Percentiles rank a stretch among this genome's conserved stretches.
Conservation (phyloP, 1,140 invertebrate genomes). For the Drosophila kohkoa region DNA sequence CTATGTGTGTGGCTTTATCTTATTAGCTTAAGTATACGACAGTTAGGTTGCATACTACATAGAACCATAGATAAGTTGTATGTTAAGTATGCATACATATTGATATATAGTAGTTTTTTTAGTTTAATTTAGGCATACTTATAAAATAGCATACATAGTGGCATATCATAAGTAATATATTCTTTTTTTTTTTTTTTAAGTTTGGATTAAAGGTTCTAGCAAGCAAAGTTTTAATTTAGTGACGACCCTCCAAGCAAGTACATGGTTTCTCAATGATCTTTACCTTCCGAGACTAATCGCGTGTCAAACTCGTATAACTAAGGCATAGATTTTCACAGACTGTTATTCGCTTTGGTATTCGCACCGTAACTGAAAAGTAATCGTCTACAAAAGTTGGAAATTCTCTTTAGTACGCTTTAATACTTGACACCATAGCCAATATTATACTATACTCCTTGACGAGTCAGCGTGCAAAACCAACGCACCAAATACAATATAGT, state of each 20-base stretch:
- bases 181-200: constrained; percentile 4
- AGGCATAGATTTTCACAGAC: constrained; percentile 81
- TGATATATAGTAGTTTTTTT: constrained; percentile 5
- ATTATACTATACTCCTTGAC: constrained; percentile 17
- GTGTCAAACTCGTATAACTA: constrained; percentile 61
- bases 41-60: constrained; percentile 18
- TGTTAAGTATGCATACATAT: constrained; percentile 22
- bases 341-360: constrained; percentile 81
- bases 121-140: constrained; percentile 13
- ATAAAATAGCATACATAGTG: constrained; percentile 55
- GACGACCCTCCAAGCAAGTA: constrained; percentile 69
- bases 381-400: constrained; percentile 72
- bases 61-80: constrained; percentile 24
- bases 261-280: constrained; percentile 47
- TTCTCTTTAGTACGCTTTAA: constrained; percentile 49
- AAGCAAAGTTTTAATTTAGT: constrained; percentile 55
- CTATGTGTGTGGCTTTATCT: constrained; percentile 66
- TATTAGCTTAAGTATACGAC: constrained; percentile 1
- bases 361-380: constrained; percentile 80
- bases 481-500: constrained; percentile 22
- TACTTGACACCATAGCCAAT: constrained; percentile 24
- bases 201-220: constrained; percentile 49
- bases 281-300: constrained; percentile 61
- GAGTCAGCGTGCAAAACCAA: constrained; percentile 60
- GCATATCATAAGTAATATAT: constrained; percentile 44